These are phyloP conservation scores for Nymphalis urticae DNA, from an alignment of 2,888 invertebrate species.

Conservation along the genomic window DNA sequence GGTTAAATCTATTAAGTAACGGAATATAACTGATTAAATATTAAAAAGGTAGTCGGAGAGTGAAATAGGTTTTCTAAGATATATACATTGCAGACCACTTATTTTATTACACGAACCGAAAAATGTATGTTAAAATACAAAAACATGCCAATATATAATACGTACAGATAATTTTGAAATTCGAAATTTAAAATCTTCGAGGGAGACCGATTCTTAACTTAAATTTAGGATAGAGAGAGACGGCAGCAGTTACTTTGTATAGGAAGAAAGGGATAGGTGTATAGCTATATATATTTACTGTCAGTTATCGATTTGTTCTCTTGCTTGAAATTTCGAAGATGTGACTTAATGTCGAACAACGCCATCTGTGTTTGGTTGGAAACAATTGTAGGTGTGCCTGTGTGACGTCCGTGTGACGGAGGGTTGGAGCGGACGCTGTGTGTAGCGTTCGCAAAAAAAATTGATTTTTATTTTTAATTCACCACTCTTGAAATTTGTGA, in stretches of 20 bases:
- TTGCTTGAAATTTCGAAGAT: conserved; percentile 42
- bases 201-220: not conserved
- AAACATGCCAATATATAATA: not conserved
- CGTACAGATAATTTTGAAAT: not conserved
- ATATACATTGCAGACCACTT: conserved; percentile 38
- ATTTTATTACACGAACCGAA: conserved; percentile 33
- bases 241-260: conserved; percentile 22
- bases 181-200: conserved; percentile 1
- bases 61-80: conserved; percentile 53
- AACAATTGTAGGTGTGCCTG: conserved; percentile 29
- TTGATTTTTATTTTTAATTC: not conserved
- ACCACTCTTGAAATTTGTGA: not conserved
- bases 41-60: conserved; percentile 56
- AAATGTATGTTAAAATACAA: conserved; percentile 17
- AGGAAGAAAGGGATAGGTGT: conserved; percentile 16
- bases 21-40: conserved; percentile 66
- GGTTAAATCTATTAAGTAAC: conserved; percentile 44
- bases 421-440: conserved; percentile 71
- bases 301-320: conserved; percentile 41
- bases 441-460: conserved; percentile 54
- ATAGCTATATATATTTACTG: conserved; percentile 22
- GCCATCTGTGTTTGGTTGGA: conserved; percentile 53
- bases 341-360: conserved; percentile 34
- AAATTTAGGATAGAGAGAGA: conserved; percentile 30
- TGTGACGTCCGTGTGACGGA: conserved; percentile 45